Conservation (phyloP, 2,113 vertebrate genomes). For the Chitala chitala region DNA sequence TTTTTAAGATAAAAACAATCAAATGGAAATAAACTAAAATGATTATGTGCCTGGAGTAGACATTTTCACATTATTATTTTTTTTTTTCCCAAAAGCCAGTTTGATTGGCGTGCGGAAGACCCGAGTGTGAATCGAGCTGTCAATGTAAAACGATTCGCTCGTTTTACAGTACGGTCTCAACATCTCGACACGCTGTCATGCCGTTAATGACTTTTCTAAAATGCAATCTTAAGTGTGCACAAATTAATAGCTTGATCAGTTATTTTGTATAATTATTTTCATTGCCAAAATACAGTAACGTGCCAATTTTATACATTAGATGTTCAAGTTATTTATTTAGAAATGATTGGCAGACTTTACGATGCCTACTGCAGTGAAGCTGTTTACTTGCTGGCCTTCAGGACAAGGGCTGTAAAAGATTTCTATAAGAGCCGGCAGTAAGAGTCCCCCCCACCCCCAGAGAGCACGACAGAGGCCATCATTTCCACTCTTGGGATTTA, state of each 20-base stretch:
- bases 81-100: too few species aligned
- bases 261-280: not conserved
- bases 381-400: not conserved
- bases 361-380: not conserved
- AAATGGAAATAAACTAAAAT: too few species aligned
- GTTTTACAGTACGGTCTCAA: too few species aligned
- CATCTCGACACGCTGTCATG: too few species aligned
- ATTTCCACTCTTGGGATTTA: conserved; percentile 46
- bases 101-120: too few species aligned
- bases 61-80: too few species aligned
- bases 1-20: too few species aligned
- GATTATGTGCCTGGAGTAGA: too few species aligned
- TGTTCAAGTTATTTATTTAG: not conserved
- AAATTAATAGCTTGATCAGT: not conserved
- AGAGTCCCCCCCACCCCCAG: conserved; percentile 8
- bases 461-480: conserved; percentile 25
- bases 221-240: too few species aligned
- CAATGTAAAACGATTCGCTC: too few species aligned
- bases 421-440: conserved; percentile 30
- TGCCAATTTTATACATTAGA: not conserved
- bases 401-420: conserved; percentile 30
- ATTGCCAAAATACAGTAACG: not conserved
- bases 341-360: not conserved
- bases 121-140: too few species aligned
- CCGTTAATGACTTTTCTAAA: too few species aligned